A percentile compares a stretch with the other conserved stretches of the same genome.
Evolutionary conservation across 2,888 invertebrate genomes (phyloP).

Genomic region (Calameuta filiformis): DNA sequence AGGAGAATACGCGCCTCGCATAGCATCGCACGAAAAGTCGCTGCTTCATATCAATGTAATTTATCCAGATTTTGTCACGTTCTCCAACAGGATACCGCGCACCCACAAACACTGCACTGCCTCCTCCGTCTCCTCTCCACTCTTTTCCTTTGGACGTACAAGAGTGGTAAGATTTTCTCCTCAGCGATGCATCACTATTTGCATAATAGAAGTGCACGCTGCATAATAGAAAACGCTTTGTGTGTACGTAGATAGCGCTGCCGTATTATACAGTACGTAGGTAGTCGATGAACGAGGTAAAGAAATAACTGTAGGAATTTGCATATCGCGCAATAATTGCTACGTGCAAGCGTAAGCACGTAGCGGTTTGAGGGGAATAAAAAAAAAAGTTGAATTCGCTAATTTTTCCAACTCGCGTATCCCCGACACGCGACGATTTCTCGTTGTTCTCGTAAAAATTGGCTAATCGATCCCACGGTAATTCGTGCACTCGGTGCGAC

Average conservation of each 20-base stretch:
- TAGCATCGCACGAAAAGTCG: background rate
- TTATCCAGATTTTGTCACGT: background rate
- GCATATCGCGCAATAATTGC: background rate
- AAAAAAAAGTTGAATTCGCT: background rate
- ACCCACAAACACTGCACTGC: background rate
- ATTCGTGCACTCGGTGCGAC: background rate
- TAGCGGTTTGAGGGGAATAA: background rate
- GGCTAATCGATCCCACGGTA: background rate
- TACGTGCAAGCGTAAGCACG: background rate
- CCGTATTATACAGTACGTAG: background rate
- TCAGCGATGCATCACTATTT: constrained; percentile 42
- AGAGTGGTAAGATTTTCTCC: background rate
- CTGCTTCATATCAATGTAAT: background rate
- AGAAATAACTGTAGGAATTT: background rate
- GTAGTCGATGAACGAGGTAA: background rate
- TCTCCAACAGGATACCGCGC: background rate
- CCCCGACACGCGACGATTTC: background rate
- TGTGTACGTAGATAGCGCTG: background rate
- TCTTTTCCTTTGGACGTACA: background rate
- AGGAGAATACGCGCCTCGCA: background rate
- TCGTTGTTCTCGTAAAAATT: background rate
- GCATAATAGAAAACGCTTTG: constrained; percentile 41
- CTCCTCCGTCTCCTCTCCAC: background rate
- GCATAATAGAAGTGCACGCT: constrained; percentile 44
- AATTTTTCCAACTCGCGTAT: background rate